Evolutionary conservation across 2,888 invertebrate genomes (phyloP).

Genomic region (Notodonta dromedarius): DNA sequence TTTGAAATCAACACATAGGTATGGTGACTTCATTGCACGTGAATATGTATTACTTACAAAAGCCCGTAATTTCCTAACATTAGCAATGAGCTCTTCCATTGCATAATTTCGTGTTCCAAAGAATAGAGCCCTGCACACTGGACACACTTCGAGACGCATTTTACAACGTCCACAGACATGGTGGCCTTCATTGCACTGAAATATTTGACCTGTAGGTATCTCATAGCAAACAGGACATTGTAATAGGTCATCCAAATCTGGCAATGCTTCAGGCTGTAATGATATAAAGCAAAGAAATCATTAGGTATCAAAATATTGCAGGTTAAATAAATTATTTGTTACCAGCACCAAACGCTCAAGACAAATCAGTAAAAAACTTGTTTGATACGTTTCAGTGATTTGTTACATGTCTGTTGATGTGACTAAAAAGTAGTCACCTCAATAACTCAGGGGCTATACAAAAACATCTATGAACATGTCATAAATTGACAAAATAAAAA

Average conservation of each 20-base stretch:
- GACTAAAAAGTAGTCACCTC: no score
- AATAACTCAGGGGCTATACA: no score
- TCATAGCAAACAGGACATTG: slow-evolving; percentile 85
- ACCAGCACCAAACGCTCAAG: no score
- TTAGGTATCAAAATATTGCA: no score
- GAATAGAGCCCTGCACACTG: slow-evolving; percentile 79
- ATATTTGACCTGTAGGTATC: slow-evolving; percentile 73
- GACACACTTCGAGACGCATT: slow-evolving; percentile 73
- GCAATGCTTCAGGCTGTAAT: slow-evolving; percentile 67
- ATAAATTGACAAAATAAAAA: no score
- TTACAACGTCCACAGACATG: slow-evolving; percentile 82
- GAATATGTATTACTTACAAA: slow-evolving; percentile 65
- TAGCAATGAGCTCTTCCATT: slow-evolving; percentile 80
- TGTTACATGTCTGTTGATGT: no score
- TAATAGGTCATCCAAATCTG: slow-evolving; percentile 80
- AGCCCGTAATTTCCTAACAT: slow-evolving; percentile 72
- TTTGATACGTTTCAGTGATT: no score
- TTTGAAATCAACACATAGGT: no score
- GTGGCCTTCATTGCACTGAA: slow-evolving; percentile 83
- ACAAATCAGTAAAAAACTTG: no score
- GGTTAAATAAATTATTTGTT: no score
- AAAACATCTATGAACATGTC: no score
- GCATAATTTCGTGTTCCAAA: slow-evolving; percentile 82
- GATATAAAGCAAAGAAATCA: not conserved
- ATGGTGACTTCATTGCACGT: no score